Base-by-base conservation (phyloP, 2,113 vertebrate genomes). In the Anguilla japonica region DNA sequence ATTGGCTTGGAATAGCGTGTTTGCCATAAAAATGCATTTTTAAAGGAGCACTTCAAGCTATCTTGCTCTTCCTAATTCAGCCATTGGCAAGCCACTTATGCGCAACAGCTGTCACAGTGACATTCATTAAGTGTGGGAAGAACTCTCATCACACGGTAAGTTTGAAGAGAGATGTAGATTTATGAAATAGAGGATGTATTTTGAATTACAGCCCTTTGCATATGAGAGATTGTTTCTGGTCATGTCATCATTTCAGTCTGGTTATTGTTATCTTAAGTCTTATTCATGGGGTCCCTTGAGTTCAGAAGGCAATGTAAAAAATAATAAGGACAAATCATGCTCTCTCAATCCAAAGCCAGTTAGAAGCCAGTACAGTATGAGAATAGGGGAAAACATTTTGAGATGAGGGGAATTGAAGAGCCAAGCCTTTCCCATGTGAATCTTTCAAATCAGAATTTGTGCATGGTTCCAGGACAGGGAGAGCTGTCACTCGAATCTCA, bases 241-340 rank as follows among this genome's bases (percentile, higher is more conserved):
- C 89, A 41, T 90, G 85, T 86, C 87, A 84, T 87, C 87, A 84
- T 88, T 88, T 87, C 88, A 71, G 85, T 85, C 89, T 91, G 83
- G 79, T 83, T 88, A 86, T 85, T 88, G 46, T 90, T 88, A 86
- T 90, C 78, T 85, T 86, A 86, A 87, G 50, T 90, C 87, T 84
- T 34, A 81, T 87, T 89, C 88, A 63, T 81, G 57, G 88, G 86
- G 89, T 92, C 92, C 92, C 90, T 88, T 26, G 39, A 29, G 86
- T 82, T 89, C 86, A 87, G 88, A 91, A 92, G 89, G 90, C 93
- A 93, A 91, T 88, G 84, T 87, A 89, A 87, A 91, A 89, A 88
- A 89, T 92, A 90, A 93, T 91, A 89, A 89, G 88, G 63, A 63
- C 88, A 34, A 34, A 34, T 34, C 34, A 34, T 34, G 34, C 34